A percentile compares a stretch with the other conserved stretches of the same genome.
phyloP scores from a whole-genome alignment of 2,113 vertebrate species.

The Leuciscus idus region DNA sequence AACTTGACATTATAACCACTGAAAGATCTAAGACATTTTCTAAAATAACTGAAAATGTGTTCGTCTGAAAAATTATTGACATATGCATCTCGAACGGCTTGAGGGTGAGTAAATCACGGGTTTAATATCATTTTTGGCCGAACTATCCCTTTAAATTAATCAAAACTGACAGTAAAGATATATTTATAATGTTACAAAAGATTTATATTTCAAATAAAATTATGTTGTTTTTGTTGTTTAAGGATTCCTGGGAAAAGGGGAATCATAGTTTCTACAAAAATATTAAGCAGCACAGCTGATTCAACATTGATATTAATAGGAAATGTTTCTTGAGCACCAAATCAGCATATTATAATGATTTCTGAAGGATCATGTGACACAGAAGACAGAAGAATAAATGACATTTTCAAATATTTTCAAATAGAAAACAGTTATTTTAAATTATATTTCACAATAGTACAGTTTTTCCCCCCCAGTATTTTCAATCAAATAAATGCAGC shows the following conservation, averaged over 20 bases:
- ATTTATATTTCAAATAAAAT: neutral
- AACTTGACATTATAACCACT: no score
- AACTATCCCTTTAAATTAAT: no score
- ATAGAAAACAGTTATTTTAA: neutral
- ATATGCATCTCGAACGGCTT: no score
- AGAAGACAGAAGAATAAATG: neutral
- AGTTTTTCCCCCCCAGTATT: neutral
- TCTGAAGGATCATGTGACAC: neutral
- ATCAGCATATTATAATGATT: neutral
- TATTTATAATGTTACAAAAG: neutral
- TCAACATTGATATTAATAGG: neutral
- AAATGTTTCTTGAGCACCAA: neutral
- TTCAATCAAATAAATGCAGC: neutral
- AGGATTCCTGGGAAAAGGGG: neutral
- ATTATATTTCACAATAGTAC: neutral
- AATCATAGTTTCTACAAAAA: neutral
- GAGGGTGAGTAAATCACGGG: no score
- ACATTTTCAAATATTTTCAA: neutral
- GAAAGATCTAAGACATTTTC: no score
- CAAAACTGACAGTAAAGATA: neutral
- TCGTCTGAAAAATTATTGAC: no score
- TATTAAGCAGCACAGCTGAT: neutral
- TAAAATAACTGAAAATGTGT: no score
- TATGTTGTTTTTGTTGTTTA: neutral
- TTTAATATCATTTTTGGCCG: no score